These are phyloP conservation scores for Aphelinus atriplicis DNA, from an alignment of 1,140 invertebrate species.

Conservation along the genomic window DNA sequence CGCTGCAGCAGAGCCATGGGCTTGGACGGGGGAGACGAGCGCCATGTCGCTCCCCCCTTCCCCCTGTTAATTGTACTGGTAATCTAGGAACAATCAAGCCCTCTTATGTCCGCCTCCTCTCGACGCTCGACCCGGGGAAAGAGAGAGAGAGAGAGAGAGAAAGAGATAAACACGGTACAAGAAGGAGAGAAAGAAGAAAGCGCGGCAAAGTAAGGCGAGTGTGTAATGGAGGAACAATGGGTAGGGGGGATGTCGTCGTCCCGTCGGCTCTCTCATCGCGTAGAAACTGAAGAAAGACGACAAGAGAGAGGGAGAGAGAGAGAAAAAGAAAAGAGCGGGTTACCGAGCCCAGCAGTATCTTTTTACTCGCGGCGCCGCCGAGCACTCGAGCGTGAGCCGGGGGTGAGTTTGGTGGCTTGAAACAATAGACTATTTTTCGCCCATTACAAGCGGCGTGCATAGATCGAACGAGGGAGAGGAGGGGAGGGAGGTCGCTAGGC, in stretches of 20 bases:
- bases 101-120: not conserved
- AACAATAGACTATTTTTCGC: slow-evolving; percentile 22
- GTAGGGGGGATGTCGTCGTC: too few relatives aligned
- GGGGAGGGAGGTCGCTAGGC: not conserved
- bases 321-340: too few relatives aligned
- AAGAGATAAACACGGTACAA: too few relatives aligned
- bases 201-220: too few relatives aligned
- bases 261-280: not conserved
- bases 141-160: not conserved
- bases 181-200: too few relatives aligned
- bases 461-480: not conserved
- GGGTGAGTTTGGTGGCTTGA: slow-evolving; percentile 6
- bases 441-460: slow-evolving; percentile 7
- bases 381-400: not conserved
- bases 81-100: slow-evolving; percentile 17
- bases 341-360: not conserved
- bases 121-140: not conserved
- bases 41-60: not conserved
- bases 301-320: too few relatives aligned
- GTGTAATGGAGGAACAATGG: too few relatives aligned
- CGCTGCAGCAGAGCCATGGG: not conserved
- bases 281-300: too few relatives aligned
- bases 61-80: slow-evolving; percentile 13
- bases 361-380: not conserved
- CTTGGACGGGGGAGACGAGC: not conserved